These are phyloP conservation scores for Encarsia formosa DNA, from an alignment of 2,888 invertebrate genomes.

Conservation along the genomic window DNA sequence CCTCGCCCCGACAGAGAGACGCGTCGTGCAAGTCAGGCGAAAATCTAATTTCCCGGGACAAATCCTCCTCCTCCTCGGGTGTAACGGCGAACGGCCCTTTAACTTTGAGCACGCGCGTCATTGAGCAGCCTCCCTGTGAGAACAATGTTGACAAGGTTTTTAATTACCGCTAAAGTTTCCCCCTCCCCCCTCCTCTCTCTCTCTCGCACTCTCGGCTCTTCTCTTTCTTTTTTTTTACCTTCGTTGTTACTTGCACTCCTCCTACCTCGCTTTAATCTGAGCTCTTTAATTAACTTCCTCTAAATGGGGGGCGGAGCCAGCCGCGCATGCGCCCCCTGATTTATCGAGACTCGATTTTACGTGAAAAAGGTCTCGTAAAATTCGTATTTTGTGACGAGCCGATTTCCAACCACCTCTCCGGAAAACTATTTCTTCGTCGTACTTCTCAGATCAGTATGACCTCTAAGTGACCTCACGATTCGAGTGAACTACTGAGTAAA, in stretches of 20 bases:
- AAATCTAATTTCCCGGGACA: constrained; percentile 49
- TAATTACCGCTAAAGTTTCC: constrained; percentile 21
- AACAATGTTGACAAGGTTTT: constrained; percentile 23
- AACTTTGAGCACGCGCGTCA: constrained; percentile 15
- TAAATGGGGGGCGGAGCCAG: background rate
- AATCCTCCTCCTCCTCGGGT: too few relatives aligned
- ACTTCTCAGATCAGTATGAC: too few relatives aligned
- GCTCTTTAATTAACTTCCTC: constrained; percentile 24
- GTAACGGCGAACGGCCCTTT: background rate
- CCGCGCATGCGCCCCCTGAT: background rate
- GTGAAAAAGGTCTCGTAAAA: constrained; percentile 1
- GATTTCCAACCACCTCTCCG: too few relatives aligned
- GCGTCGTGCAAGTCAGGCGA: constrained; percentile 40
- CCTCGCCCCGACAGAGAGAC: background rate
- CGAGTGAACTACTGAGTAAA: too few relatives aligned
- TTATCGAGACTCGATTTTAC: constrained; percentile 13
- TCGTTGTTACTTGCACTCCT: background rate
- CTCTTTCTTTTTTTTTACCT: background rate
- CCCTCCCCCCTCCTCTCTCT: too few relatives aligned
- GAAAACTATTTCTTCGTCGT: too few relatives aligned
- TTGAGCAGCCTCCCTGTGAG: constrained; percentile 19
- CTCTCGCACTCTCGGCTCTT: background rate
- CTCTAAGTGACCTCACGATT: too few relatives aligned
- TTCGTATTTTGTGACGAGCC: too few relatives aligned
- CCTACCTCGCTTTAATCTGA: background rate